A percentile compares a stretch with the other conserved stretches of the same genome.
Evolutionary conservation across 1,140 invertebrate genomes (phyloP).

Genomic region (Acromyrmex echinatior): DNA sequence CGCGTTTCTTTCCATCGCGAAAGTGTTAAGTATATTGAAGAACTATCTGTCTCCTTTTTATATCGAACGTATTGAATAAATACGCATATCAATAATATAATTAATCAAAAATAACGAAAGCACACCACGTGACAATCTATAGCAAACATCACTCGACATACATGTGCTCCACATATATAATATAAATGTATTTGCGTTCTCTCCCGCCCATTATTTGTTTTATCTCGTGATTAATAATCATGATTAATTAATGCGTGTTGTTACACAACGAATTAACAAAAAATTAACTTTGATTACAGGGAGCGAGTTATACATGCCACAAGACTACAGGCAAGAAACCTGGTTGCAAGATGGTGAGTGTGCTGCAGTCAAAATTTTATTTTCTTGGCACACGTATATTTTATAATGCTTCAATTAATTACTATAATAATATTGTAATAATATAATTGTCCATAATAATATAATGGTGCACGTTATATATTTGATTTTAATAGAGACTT

Average conservation of each 20-base stretch:
- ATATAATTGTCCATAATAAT: too few species aligned
- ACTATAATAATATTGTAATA: background rate
- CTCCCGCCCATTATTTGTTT: constrained; percentile 7
- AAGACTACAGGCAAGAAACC: constrained; percentile 81
- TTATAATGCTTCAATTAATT: constrained; percentile 7
- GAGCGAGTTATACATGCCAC: constrained; percentile 78
- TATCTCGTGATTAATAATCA: constrained; percentile 17
- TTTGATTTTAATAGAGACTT: too few species aligned
- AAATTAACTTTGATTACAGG: constrained; percentile 74
- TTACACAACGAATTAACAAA: background rate
- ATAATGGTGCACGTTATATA: background rate
- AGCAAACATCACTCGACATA: constrained; percentile 13
- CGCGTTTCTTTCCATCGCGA: background rate
- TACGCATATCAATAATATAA: background rate
- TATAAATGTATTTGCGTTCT: constrained; percentile 28
- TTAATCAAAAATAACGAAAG: constrained; percentile 42
- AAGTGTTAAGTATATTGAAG: background rate
- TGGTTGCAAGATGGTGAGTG: constrained; percentile 84
- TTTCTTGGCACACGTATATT: background rate
- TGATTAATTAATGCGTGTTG: constrained; percentile 9
- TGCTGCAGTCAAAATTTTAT: constrained; percentile 16
- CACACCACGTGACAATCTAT: background rate
- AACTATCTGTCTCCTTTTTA: constrained; percentile 5
- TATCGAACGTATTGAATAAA: background rate
- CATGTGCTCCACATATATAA: background rate